phyloP scores from a whole-genome alignment of 2,113 vertebrate species.

The Podiceps cristatus region DNA sequence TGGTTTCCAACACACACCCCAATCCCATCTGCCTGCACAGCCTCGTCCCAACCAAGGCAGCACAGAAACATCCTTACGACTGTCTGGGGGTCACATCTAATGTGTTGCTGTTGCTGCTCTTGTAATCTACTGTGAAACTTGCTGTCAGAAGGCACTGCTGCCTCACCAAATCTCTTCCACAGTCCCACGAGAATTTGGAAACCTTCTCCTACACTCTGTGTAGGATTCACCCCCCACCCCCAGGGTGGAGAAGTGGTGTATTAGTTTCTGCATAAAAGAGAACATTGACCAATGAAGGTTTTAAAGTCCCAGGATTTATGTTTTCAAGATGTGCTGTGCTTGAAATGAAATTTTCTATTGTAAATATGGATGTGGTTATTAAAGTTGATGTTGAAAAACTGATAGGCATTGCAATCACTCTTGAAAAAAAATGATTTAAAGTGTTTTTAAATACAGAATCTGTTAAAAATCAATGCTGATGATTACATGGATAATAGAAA shows the following conservation, averaged over 20 bases:
- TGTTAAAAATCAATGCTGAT: neutral
- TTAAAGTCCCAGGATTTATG: neutral
- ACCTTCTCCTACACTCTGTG: fast-evolving
- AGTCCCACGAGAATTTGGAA: neutral
- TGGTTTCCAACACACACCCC: neutral
- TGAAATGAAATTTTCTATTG: neutral
- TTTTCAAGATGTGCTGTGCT: neutral
- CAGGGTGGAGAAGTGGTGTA: neutral
- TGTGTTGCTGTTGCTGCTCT: neutral
- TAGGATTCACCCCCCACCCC: fast-evolving
- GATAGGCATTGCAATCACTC: neutral
- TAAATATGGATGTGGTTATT: neutral
- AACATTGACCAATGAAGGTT: neutral
- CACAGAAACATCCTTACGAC: neutral
- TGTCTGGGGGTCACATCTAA: neutral
- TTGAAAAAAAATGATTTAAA: neutral
- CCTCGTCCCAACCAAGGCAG: neutral
- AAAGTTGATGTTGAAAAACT: neutral
- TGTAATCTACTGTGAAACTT: neutral
- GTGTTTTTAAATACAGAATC: neutral
- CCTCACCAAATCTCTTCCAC: neutral
- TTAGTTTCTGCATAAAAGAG: neutral
- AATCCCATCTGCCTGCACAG: neutral
- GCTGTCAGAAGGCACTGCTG: neutral
- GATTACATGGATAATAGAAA: neutral